Evolutionary conservation across 2,888 invertebrate species (phyloP).

Genomic region (Artemia sinica): DNA sequence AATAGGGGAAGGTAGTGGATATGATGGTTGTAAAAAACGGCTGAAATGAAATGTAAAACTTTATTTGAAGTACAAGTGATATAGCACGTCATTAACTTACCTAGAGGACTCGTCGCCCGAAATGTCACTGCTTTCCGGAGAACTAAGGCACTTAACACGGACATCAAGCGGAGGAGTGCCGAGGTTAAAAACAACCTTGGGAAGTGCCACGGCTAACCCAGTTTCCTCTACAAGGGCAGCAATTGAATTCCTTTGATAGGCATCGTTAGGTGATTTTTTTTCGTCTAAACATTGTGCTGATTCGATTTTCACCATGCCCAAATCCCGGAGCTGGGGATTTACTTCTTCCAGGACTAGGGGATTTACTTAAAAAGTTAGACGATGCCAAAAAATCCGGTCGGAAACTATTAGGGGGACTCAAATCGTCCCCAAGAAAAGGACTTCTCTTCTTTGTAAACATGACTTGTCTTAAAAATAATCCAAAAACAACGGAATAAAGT

Average conservation of each 20-base stretch:
- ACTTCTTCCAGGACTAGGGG: not conserved
- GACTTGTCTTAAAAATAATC: too few species aligned
- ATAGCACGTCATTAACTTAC: not conserved
- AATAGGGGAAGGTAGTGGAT: too few species aligned
- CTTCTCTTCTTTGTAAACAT: conserved; percentile 9
- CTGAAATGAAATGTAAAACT: too few species aligned
- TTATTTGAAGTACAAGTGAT: too few species aligned
- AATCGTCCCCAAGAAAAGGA: conserved; percentile 4
- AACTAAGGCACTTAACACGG: conserved; percentile 2
- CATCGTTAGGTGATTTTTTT: conserved; percentile 1
- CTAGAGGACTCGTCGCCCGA: conserved; percentile 1
- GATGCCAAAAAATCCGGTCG: conserved; percentile 7
- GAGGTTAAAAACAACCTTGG: not conserved
- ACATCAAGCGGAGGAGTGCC: not conserved
- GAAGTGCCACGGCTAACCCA: not conserved
- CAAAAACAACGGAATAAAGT: too few species aligned
- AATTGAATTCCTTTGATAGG: not conserved
- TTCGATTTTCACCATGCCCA: conserved; percentile 6
- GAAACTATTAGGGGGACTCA: not conserved
- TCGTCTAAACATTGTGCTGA: conserved; percentile 1
- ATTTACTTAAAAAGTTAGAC: not conserved
- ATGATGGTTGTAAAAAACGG: too few species aligned
- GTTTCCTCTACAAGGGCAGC: not conserved
- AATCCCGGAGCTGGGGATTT: conserved; percentile 7
- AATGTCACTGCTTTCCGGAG: not conserved